Evolutionary conservation across 2,797 vertebrate species (phyloP).

Genomic region (Phyllotis vaccarum): DNA sequence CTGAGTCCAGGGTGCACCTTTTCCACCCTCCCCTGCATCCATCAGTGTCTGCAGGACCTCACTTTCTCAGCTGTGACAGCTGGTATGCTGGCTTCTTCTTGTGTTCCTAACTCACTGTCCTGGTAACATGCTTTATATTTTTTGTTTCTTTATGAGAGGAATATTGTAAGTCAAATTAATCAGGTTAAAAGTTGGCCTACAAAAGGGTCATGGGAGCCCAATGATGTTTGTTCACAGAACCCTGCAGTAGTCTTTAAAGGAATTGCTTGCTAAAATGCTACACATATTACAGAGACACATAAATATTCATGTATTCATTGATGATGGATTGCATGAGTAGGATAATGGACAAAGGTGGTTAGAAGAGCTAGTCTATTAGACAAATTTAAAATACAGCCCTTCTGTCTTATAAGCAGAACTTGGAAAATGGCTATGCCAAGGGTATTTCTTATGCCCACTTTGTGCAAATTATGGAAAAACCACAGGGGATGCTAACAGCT

Average conservation of each 20-base stretch:
- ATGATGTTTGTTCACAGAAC: constrained; percentile 71
- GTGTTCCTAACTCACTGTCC: neutral
- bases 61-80: neutral
- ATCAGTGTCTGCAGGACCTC: neutral
- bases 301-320: constrained; percentile 84
- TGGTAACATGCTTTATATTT: constrained; percentile 35
- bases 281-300: constrained; percentile 75
- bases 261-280: constrained; percentile 74
- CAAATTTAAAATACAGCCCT: constrained; percentile 80
- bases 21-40: neutral
- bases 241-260: constrained; percentile 68
- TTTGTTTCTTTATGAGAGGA: constrained; percentile 1
- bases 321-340: constrained; percentile 83
- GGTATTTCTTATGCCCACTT: constrained; percentile 70
- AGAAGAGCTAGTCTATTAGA: constrained; percentile 81
- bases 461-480: constrained; percentile 73
- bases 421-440: constrained; percentile 73
- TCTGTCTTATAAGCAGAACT: constrained; percentile 73
- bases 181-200: constrained; percentile 72
- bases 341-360: constrained; percentile 83
- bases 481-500: constrained; percentile 18
- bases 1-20: neutral
- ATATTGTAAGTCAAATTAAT: constrained; percentile 76
- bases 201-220: constrained; percentile 54
- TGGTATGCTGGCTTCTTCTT: neutral